Evolutionary conservation across 2,888 invertebrate species (phyloP), one percentile per base, ranked within the genome.

Genomic region (Ptychoptera albimana): DNA sequence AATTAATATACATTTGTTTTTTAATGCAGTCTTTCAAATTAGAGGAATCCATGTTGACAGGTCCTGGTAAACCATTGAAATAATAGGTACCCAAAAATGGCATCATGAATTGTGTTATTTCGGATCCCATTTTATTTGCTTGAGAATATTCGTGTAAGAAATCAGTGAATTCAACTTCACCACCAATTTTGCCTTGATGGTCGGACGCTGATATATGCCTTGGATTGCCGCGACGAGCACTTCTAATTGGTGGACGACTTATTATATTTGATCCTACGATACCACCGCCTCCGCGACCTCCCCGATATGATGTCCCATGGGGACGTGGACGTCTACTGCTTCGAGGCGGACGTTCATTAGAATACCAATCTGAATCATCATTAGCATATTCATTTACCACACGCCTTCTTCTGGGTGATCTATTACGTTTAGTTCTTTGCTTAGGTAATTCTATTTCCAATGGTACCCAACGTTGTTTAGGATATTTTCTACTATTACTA

Each of bases 391-490:
- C 42, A 42, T 42, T 35, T 35, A 35, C 34, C 12, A 34, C 15
- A 23, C 42, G 34, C 8, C 32, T 30, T 42, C 34, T 14, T 9
- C 42, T 34, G 15, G 42, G 42, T 8, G 42, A 35, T 46, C 75
- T 72, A 40, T 79, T 80, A 53, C 77, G 74, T 57, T 77, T 77
- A 5, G 74, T 72, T 49, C 77, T 67, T 39, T 82, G 81, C 46
- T 80, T 76, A 51, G 62, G 56, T 54, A 84, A 71, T 57, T 91
- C 88, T 49, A 93, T 86, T 55, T 87, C 87, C 47, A 93, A 68
- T 0, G 91, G 92, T 46, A 89, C 81, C 93, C 93, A 93, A 63
- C 88, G 92, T 64, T 87, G 87, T 56, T 64, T 65, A 51, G 64
- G 64, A 50, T 63, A 58, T 53, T 62, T 44, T 10, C 13, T 39